Conservation (phyloP, 2,888 invertebrate genomes). For the Apomyelois bistriatella region DNA sequence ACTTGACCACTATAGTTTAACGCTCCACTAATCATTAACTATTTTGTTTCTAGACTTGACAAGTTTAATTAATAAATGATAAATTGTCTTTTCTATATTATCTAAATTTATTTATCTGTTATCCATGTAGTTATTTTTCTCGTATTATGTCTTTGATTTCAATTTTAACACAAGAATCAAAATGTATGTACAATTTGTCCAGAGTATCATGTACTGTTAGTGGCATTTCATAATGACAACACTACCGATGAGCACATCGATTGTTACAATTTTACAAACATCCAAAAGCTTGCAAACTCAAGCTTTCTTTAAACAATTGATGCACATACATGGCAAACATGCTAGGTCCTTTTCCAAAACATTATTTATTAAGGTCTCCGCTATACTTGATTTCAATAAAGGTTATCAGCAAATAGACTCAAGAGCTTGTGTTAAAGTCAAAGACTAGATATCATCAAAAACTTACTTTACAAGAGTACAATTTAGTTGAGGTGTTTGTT, state of each 20-base stretch:
- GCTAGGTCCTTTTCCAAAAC: conserved; percentile 26
- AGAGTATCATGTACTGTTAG: conserved; percentile 20
- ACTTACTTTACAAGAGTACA: no score
- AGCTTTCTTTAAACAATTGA: conserved; percentile 36
- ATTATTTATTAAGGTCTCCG: conserved; percentile 13
- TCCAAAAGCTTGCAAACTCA: conserved; percentile 47
- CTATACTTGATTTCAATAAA: conserved; percentile 17
- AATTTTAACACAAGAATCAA: background rate
- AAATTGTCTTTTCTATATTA: no score
- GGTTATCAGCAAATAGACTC: conserved; percentile 11
- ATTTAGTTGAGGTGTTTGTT: no score
- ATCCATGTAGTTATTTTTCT: background rate
- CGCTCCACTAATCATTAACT: no score
- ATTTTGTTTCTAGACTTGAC: no score
- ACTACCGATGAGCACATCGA: conserved; percentile 24
- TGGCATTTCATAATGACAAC: conserved; percentile 18
- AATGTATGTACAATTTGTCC: conserved; percentile 17
- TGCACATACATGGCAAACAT: conserved; percentile 49
- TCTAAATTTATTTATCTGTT: background rate
- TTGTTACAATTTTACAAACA: conserved; percentile 40
- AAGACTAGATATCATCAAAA: background rate
- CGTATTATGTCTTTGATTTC: background rate
- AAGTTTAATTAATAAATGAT: no score
- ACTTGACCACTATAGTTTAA: no score
- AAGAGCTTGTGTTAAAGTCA: conserved; percentile 15